Evolutionary conservation across 1,140 invertebrate species (phyloP), one percentile per base, ranked within the genome.

Genomic region (Goniozus legneri): DNA sequence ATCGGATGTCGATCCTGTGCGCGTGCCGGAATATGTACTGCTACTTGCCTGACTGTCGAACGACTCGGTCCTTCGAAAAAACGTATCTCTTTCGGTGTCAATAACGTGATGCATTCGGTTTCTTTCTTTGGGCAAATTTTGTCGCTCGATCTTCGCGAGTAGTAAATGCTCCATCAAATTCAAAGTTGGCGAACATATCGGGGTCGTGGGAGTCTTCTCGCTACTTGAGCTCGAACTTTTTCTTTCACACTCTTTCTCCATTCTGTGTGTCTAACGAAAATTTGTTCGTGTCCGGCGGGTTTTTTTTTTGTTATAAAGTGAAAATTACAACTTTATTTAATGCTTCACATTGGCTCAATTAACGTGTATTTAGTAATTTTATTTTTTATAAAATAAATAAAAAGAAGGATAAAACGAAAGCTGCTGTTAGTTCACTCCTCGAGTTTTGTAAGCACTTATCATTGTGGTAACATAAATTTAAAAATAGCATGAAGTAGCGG

Each of bases 31-130:
- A 57, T 81, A 78, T 2, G 84, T 85, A 15, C 85, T 83, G 44
- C 86, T 79, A 56, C 86, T 89, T 57, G 83, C 84, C 51, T 85
- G 84, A 47, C 86, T 89, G 67, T 90, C 88, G 66, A 86, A 77
- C 15, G 87, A 89, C 60, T 90, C 85, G 3, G 84, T 86, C 48
- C 88, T 86, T 48, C 88, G 75, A 8, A 87, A 71, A 45, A 89
- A 69, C 27, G 32, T 3, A 49, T 50, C 37, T 57, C 67, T 34
- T 65, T 60, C 19, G 49, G 41, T 2, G 18, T 19, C 21, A n/a
- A n/a, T n/a, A n/a, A n/a, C n/a, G 30, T 15, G 33, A 27, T 31
- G 20, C 19, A 44, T 41, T 30, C 32, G 34, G 36, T 16, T 1
- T 27, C 42, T 31, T 2, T 31, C 30, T 2, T 69, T 65, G 13